Evolutionary conservation across 2,113 vertebrate genomes (phyloP), one percentile per base, ranked within the genome.

Genomic region (Lontra canadensis): DNA sequence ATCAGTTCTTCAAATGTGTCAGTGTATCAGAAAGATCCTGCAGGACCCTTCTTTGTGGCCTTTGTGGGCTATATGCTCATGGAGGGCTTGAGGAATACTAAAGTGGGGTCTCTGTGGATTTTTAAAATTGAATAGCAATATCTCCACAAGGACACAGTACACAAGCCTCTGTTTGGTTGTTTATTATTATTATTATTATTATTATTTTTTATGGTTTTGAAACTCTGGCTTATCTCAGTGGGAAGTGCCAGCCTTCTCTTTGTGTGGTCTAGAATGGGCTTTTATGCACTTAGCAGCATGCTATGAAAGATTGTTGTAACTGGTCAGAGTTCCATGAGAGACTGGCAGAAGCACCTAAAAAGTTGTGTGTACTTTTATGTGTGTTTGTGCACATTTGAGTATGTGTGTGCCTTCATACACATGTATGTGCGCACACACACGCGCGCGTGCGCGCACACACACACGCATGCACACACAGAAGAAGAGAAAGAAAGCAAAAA

Each of bases 191-290:
- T 55, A 52, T 52, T 52, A 49, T 52, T 52, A 0, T 98, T 92
- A n/a, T n/a, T n/a, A n/a, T n/a, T 95, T 96, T 82, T 78, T 44
- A 95, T 65, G 78, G 69, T 94, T 97, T 95, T 88, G 63, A 97
- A 95, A 92, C 44, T 63, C 89, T 49, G 93, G 61, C 84, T 39
- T 49, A 7, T 88, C 87, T 93, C 90, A 21, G 39, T 82, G 47
- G 82, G 90, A 95, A 80, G 39, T 9, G 7, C 65, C n/a, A 34
- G 21, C 47, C 52, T 79, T 87, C 47, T 89, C 63, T 80, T 94
- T 80, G 49, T 93, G 36, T 78, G 80, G 44, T 92, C 84, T 47
- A 12, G 63, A 83, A 59, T 85, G 57, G 63, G 34, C 10, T 96
- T 83, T 95, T 52, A 57, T 8, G 57, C 15, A 18, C 20, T 79